Conservation (phyloP, 1,140 invertebrate genomes). For the Parapsyche elsis region DNA sequence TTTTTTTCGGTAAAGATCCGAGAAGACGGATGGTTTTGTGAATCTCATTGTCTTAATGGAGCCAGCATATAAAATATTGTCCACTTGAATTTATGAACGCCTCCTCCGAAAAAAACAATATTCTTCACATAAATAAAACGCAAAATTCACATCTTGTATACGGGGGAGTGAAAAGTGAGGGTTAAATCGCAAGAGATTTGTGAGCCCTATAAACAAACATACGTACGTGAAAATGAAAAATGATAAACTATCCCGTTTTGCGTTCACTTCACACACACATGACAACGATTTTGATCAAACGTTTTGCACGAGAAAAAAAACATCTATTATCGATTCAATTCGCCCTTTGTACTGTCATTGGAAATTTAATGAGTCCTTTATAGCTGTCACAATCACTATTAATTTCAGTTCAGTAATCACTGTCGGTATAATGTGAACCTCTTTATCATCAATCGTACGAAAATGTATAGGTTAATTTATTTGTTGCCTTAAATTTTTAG, state of each 20-base stretch:
- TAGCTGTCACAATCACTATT: conserved; percentile 5
- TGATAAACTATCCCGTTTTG: no score
- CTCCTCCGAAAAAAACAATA: background rate
- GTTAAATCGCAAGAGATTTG: no score
- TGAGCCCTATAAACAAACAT: no score
- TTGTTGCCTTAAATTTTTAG: no score
- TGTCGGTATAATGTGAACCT: background rate
- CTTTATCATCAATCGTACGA: background rate
- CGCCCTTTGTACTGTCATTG: background rate
- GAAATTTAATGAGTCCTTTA: background rate
- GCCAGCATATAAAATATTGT: conserved; percentile 26
- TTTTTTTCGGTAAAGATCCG: background rate
- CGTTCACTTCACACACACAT: background rate
- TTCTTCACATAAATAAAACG: conserved; percentile 1
- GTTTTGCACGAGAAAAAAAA: background rate
- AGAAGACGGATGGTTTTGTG: conserved; percentile 18
- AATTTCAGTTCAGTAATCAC: conserved; percentile 8
- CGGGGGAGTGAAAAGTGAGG: background rate
- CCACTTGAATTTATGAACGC: conserved; percentile 6
- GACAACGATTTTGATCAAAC: background rate
- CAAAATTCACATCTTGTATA: background rate
- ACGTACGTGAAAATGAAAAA: no score
- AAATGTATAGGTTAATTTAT: background rate
- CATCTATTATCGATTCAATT: background rate
- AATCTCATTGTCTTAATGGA: conserved; percentile 37